Evolutionary conservation across 2,113 vertebrate genomes (phyloP), one percentile per base, ranked within the genome.

Genomic region (Echinops telfairi): DNA sequence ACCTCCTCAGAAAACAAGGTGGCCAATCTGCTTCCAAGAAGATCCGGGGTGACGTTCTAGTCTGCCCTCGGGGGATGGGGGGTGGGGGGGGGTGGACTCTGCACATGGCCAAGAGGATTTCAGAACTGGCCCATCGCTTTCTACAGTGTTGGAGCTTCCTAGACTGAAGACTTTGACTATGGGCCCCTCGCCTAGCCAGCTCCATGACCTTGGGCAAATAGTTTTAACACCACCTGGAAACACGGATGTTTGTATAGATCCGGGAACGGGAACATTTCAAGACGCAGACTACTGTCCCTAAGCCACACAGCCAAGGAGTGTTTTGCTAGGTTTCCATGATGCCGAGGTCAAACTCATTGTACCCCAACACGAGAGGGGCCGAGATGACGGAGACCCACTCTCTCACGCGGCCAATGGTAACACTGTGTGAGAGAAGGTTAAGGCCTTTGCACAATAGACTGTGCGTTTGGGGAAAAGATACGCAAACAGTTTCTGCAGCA

Each of bases 401-500:
- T 25, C 3, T 66, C 58, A 79, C 22, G 89, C 85, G 91, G 25
- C 40, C 47, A 86, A 83, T 75, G 76, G 60, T 62, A 23, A 23
- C 2, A 12, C 60, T 62, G 60, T 23, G 16, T 2, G 60, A 62
- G 60, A 23, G 22, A 53, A 53, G 9, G 47, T 11, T 53, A 53
- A 14, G 47, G 47, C 47, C 47, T 14, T 53, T 2, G 47, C 47
- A 53, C 47, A 10, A 10, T 53, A 6, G 47, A 53, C 47, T 14
- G 47, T 14, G 9, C 5, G 47, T 10, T 53, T 53, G 9, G 20
- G 62, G 75, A 75, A 91, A 68, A 91, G 10, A 62, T 58, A 71
- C 17, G 70, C 68, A 88, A 92, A 25, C 76, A 94, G 31, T 92
- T 95, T 96, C 47, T 62, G 0, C 81, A 89, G 22, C 47, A 89